These are phyloP conservation scores for Dryocosmus kuriphilus DNA, from an alignment of 2,888 invertebrate genomes.

Conservation along the genomic window DNA sequence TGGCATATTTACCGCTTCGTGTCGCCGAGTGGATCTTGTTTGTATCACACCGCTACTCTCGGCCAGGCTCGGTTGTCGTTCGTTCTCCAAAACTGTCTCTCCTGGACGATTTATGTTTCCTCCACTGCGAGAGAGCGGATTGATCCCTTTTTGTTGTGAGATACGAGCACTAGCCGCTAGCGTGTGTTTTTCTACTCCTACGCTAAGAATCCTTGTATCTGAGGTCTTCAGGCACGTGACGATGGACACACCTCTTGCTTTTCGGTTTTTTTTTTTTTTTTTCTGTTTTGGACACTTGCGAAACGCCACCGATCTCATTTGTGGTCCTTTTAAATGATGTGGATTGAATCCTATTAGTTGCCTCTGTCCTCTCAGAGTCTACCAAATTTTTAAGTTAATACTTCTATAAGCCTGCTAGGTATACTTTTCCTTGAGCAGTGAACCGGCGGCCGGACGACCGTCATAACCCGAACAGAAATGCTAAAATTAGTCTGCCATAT, in stretches of 20 bases:
- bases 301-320: slow-evolving; percentile 20
- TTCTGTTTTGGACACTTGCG: background rate
- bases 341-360: background rate
- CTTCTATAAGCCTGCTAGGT: no score
- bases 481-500: no score
- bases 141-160: slow-evolving; percentile 74
- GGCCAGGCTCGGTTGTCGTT: slow-evolving; percentile 61
- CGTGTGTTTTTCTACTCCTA: slow-evolving; percentile 28
- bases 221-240: slow-evolving; percentile 47
- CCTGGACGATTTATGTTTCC: slow-evolving; percentile 74
- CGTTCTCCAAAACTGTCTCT: slow-evolving; percentile 71
- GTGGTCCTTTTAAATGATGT: slow-evolving; percentile 19
- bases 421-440: no score
- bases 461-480: no score
- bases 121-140: slow-evolving; percentile 69
- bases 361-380: background rate
- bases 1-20: slow-evolving; percentile 70
- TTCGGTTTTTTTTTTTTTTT: background rate
- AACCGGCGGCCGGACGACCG: no score
- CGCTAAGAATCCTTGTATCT: slow-evolving; percentile 39
- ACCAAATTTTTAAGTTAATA: no score
- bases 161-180: slow-evolving; percentile 52
- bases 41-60: slow-evolving; percentile 70
- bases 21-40: slow-evolving; percentile 73
- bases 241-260: slow-evolving; percentile 47